phyloP scores from a whole-genome alignment of 2,888 invertebrate genomes.

The Amiota communis region DNA sequence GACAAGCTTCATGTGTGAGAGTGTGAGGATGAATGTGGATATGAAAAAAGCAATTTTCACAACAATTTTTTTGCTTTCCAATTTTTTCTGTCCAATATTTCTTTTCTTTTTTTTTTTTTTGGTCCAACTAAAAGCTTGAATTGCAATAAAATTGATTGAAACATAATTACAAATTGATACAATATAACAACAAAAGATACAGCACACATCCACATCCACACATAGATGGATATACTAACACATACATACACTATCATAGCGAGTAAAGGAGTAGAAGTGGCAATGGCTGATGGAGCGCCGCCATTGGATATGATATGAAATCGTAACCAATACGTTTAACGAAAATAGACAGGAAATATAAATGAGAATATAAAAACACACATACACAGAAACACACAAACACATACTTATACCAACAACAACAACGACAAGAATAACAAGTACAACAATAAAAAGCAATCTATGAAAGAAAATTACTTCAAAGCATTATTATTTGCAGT shows the following conservation, averaged over 20 bases:
- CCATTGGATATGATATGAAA: neutral
- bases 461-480: conserved; percentile 42
- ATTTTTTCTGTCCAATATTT: no score
- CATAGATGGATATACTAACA: neutral
- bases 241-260: neutral
- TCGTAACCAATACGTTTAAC: neutral
- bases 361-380: neutral
- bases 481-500: conserved; percentile 42
- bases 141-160: conserved; percentile 49
- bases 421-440: conserved; percentile 4
- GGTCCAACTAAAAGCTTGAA: conserved; percentile 36
- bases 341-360: conserved; percentile 8
- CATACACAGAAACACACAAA: neutral
- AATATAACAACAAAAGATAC: conserved; percentile 33
- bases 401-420: neutral
- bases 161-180: conserved; percentile 52
- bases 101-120: no score
- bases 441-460: conserved; percentile 40
- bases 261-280: no score
- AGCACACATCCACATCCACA: neutral
- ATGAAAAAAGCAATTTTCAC: conserved; percentile 16
- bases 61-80: conserved; percentile 1
- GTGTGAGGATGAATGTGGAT: neutral
- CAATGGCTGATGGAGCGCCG: no score
- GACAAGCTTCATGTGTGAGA: no score